A percentile compares a stretch with the other conserved stretches of the same genome.
Evolutionary conservation across 2,888 invertebrate species (phyloP).

Genomic region (Myathropa florea): DNA sequence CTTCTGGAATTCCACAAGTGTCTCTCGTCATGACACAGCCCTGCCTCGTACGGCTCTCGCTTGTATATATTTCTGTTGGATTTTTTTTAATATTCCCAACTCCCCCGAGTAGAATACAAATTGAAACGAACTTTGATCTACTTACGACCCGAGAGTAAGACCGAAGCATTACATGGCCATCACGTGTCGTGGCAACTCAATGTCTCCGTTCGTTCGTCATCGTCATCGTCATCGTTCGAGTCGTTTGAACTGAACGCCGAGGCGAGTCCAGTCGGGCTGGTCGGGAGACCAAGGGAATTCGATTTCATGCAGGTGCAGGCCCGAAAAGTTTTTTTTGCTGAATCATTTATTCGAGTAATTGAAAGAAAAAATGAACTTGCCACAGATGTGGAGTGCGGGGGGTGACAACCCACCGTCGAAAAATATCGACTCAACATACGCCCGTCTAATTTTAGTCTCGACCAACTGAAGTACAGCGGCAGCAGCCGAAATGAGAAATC

Average conservation of each 20-base stretch:
- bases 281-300: constrained; percentile 54
- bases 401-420: background rate
- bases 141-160: constrained; percentile 58
- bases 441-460: constrained; percentile 52
- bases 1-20: constrained; percentile 62
- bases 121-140: constrained; percentile 70
- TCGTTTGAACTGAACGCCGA: background rate
- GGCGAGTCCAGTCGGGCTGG: background rate
- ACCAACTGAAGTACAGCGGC: constrained; percentile 3
- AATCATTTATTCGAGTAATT: constrained; percentile 69
- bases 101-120: constrained; percentile 65
- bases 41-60: constrained; percentile 12
- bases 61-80: background rate
- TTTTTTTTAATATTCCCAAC: constrained; percentile 38
- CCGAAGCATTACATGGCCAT: constrained; percentile 55
- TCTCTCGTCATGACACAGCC: constrained; percentile 41
- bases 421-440: background rate
- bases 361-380: constrained; percentile 46
- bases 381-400: background rate
- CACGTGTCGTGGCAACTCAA: constrained; percentile 64
- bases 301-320: constrained; percentile 69
- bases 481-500: constrained; percentile 51
- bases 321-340: constrained; percentile 57
- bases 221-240: background rate
- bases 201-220: constrained; percentile 43